Percentiles rank a stretch among this genome's conserved stretches.
phyloP scores from a whole-genome alignment of 2,797 vertebrate species.

The Geotrypetes seraphini region DNA sequence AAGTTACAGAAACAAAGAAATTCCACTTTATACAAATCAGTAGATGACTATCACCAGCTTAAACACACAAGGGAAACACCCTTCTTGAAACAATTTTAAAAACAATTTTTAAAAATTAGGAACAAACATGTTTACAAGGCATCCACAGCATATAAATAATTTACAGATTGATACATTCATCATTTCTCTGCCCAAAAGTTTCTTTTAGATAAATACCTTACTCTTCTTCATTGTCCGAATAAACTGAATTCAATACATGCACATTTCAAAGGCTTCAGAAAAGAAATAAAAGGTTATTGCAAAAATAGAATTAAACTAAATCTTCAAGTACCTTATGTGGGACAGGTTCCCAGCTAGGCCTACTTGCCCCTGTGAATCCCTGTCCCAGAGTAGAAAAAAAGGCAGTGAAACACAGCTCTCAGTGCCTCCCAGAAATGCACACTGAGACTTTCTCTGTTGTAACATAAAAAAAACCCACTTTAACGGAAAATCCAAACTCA shows the following conservation, averaged over 20 bases:
- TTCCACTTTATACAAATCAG: conserved; percentile 62
- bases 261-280: conserved; percentile 64
- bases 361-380: no score
- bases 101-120: no score
- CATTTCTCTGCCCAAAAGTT: conserved; percentile 52
- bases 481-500: no score
- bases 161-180: conserved; percentile 76
- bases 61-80: conserved; percentile 65
- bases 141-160: conserved; percentile 65
- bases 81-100: conserved; percentile 54
- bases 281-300: conserved; percentile 68
- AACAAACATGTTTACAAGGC: conserved; percentile 64
- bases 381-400: no score
- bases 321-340: conserved; percentile 93
- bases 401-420: no score
- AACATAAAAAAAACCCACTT: no score
- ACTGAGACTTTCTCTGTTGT: no score
- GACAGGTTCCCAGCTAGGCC: no score
- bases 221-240: conserved; percentile 59
- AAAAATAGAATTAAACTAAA: conserved; percentile 84
- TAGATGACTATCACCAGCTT: conserved; percentile 57
- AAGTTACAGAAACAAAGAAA: conserved; percentile 63
- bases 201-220: conserved; percentile 65
- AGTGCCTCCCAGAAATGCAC: no score
- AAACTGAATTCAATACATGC: conserved; percentile 72